Conservation (phyloP, 1,140 invertebrate genomes). For the Pemphigus obesinymphae region DNA sequence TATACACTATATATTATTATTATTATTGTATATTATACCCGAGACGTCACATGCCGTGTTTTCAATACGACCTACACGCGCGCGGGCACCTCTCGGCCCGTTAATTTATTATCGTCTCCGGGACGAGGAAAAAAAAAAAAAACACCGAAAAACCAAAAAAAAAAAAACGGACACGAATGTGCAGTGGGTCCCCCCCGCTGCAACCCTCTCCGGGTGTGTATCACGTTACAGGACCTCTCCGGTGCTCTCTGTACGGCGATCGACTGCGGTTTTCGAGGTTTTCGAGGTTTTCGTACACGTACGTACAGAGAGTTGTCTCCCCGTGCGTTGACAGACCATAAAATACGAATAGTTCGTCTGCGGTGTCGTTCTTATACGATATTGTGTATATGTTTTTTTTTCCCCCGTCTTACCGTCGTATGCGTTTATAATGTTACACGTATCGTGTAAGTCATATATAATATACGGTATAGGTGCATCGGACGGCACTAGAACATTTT, state of each 20-base stretch:
- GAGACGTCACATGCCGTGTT: background rate
- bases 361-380: too few relatives aligned
- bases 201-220: background rate
- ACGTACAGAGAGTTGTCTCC: background rate
- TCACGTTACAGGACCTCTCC: too few relatives aligned
- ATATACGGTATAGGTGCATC: too few relatives aligned
- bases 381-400: too few relatives aligned
- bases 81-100: background rate
- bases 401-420: too few relatives aligned
- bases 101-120: conserved; percentile 21
- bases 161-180: conserved; percentile 5
- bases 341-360: background rate
- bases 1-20: background rate
- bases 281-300: conserved; percentile 1
- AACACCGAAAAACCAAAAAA: background rate
- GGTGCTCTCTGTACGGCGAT: too few relatives aligned
- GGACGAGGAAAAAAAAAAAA: background rate
- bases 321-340: background rate
- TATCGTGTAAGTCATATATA: too few relatives aligned
- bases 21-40: background rate
- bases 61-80: too few relatives aligned
- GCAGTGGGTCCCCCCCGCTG: background rate
- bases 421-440: too few relatives aligned
- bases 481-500: too few relatives aligned
- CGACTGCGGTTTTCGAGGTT: background rate